Evolutionary conservation across 2,888 invertebrate genomes (phyloP).

Genomic region (Arrhopalites spinosus): DNA sequence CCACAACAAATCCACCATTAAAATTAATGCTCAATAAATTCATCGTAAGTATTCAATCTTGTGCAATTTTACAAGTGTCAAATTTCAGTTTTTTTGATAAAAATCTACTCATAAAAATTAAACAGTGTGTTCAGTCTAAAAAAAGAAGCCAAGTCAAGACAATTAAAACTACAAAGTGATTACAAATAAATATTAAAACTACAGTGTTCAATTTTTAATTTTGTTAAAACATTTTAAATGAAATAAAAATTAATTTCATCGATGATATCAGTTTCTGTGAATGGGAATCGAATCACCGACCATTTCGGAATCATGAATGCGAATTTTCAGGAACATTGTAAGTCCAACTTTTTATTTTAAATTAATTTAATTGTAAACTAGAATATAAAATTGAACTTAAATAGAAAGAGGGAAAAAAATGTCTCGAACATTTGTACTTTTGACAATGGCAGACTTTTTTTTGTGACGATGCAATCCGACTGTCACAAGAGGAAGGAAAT

Average conservation of each 20-base stretch:
- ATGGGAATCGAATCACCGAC: conserved; percentile 47
- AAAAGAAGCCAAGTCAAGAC: too few relatives aligned
- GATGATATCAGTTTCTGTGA: conserved; percentile 51
- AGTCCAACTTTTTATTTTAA: background rate
- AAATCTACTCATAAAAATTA: too few relatives aligned
- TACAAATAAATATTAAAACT: too few relatives aligned
- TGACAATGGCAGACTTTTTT: background rate
- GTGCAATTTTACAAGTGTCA: too few relatives aligned
- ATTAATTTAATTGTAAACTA: background rate
- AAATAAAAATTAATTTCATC: conserved; percentile 3
- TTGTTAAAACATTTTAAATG: background rate
- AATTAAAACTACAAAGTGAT: too few relatives aligned
- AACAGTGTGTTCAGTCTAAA: too few relatives aligned
- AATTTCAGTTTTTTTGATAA: too few relatives aligned
- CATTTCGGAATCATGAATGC: conserved; percentile 49
- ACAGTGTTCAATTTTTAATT: too few relatives aligned
- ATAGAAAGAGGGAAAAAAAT: too few relatives aligned
- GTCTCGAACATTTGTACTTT: background rate
- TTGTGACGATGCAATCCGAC: background rate
- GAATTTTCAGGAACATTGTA: conserved; percentile 42
- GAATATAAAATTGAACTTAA: too few relatives aligned
- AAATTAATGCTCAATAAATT: background rate
- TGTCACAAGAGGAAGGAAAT: background rate
- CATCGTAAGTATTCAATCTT: background rate
- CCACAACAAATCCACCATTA: background rate